Evolutionary conservation across 2,888 invertebrate species (phyloP).

Genomic region (Platypus cylindrus): DNA sequence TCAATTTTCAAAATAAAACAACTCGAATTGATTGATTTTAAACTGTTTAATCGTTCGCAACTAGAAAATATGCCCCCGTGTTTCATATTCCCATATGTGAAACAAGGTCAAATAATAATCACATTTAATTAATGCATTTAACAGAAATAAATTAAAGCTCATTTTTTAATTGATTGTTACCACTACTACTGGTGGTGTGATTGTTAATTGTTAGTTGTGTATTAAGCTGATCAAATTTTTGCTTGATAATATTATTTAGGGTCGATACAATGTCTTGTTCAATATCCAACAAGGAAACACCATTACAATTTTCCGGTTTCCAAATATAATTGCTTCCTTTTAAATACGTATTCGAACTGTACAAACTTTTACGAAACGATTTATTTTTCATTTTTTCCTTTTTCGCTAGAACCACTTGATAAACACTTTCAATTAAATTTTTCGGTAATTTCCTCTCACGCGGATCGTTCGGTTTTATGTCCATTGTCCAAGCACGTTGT

Average conservation of each 20-base stretch:
- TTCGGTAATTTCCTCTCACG: slow-evolving; percentile 66
- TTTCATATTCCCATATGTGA: too few relatives aligned
- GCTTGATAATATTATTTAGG: slow-evolving; percentile 21
- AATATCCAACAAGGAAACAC: slow-evolving; percentile 17
- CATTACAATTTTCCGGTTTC: slow-evolving; percentile 10
- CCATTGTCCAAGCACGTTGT: slow-evolving; percentile 57
- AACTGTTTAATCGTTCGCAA: too few relatives aligned
- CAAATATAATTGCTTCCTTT: slow-evolving; percentile 5
- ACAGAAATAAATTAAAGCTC: too few relatives aligned
- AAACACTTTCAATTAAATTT: slow-evolving; percentile 59
- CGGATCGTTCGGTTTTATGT: slow-evolving; percentile 72
- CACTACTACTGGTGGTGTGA: too few relatives aligned
- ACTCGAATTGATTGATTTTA: too few relatives aligned
- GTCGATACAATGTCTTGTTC: slow-evolving; percentile 23
- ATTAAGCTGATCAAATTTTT: slow-evolving; percentile 22
- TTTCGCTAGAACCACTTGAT: slow-evolving; percentile 59
- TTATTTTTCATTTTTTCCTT: slow-evolving; percentile 47
- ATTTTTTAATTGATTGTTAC: too few relatives aligned
- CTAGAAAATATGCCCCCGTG: too few relatives aligned
- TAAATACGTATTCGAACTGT: slow-evolving; percentile 3
- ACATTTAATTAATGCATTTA: too few relatives aligned
- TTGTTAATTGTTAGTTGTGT: slow-evolving; percentile 10
- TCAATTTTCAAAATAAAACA: too few relatives aligned
- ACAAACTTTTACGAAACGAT: slow-evolving; percentile 24
- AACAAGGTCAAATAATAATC: too few relatives aligned